Evolutionary conservation across 1,140 invertebrate genomes (phyloP), one percentile per base, ranked within the genome.

Genomic region (Drosophila kepulauana): DNA sequence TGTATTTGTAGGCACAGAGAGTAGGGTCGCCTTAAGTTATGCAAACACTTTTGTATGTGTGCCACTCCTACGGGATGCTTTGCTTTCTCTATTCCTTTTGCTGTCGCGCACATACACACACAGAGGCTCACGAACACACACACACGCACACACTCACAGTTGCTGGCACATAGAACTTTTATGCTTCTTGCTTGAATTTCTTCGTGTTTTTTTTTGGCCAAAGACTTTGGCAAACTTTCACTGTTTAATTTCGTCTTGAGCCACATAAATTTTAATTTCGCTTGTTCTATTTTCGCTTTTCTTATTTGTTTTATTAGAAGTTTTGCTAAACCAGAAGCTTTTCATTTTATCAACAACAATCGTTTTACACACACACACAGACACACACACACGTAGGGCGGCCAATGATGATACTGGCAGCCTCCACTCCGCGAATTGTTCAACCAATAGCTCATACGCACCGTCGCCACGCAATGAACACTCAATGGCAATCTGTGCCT

Each of bases 11-110:
- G 35, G 52, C 52, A 15, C 51, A 35, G 7, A 41, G 38, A 51
- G 63, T 62, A 28, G 56, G 51, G 51, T 62, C 65, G 81, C 78
- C 68, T 86, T 81, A 85, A 85, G 81, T 85, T 85, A 85, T 85
- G 81, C 82, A 85, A 85, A 86, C 81, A 85, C 78, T 85, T 78
- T 85, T 86, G 58, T 75, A 56, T 69, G 75, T 81, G 81, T 78
- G 81, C 81, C 81, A 85, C 81, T 85, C 81, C 81, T 85, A 71
- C 81, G 75, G 81, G 81, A 86, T 85, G 81, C 81, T 85, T 85
- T 85, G 82, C 82, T 85, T 85, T 85, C 81, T 85, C 81, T 85
- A 85, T 85, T 85, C 78, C 79, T 85, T 85, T 86, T 75, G 38
- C 70, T 49, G 30, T 25, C 64, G 67, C 81, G 45, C 78, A 68